Percentiles rank a stretch among this genome's conserved stretches.
Evolutionary conservation across 2,888 invertebrate species (phyloP).

Genomic region (Heliconius sara): DNA sequence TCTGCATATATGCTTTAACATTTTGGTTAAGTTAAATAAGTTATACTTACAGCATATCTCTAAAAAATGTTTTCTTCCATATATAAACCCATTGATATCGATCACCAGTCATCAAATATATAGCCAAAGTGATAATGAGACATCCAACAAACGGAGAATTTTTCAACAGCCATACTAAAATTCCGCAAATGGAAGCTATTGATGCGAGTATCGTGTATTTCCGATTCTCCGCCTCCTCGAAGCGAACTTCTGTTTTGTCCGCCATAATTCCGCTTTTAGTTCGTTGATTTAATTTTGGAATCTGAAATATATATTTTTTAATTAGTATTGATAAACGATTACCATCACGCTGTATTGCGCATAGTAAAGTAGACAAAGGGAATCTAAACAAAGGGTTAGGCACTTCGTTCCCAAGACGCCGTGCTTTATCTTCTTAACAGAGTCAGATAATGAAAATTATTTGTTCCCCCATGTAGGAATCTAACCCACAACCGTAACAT

Average conservation of each 20-base stretch:
- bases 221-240: constrained; percentile 73
- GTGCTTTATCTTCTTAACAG: too few species aligned
- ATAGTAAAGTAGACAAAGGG: too few species aligned
- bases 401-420: too few species aligned
- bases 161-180: constrained; percentile 62
- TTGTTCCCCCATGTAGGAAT: too few species aligned
- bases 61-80: constrained; percentile 71
- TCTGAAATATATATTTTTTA: constrained; percentile 44
- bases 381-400: too few species aligned
- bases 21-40: constrained; percentile 51
- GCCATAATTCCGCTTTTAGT: constrained; percentile 70
- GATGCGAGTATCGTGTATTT: constrained; percentile 62
- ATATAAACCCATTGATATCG: constrained; percentile 80
- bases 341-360: not conserved
- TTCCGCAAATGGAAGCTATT: constrained; percentile 57
- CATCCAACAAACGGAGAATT: constrained; percentile 58
- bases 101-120: constrained; percentile 73
- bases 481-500: too few species aligned
- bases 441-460: too few species aligned
- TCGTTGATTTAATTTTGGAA: constrained; percentile 52
- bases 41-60: constrained; percentile 77
- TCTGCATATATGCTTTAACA: too few species aligned
- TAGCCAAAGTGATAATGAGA: constrained; percentile 58
- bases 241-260: constrained; percentile 72
- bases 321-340: not conserved